Percentiles rank a stretch among this genome's conserved stretches.
Conservation (phyloP, 2,797 vertebrate species). For the Sternarchorhynchus goeldii region DNA sequence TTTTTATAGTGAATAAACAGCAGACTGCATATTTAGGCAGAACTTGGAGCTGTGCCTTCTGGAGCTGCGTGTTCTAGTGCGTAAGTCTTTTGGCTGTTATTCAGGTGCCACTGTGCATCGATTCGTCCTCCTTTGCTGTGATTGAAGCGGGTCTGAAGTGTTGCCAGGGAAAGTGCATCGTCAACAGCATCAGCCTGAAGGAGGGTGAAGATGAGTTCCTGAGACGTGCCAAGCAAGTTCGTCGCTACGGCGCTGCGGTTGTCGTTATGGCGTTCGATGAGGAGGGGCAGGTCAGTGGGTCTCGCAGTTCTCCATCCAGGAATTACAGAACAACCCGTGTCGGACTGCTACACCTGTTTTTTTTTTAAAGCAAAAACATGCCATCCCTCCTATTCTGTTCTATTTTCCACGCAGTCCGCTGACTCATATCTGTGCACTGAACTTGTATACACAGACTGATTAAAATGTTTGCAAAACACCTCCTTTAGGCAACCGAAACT, state of each 20-base stretch:
- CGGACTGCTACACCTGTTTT: no score
- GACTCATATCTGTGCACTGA: no score
- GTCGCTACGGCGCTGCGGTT: conserved; percentile 87
- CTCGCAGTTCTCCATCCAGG: not conserved
- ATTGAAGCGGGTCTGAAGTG: conserved; percentile 94
- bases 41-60: no score
- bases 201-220: conserved; percentile 92
- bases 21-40: no score
- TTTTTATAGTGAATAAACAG: no score
- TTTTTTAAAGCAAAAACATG: no score
- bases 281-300: conserved; percentile 83
- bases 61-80: not conserved
- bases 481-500: conserved; percentile 84
- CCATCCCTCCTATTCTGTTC: no score
- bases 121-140: conserved; percentile 94
- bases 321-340: not conserved
- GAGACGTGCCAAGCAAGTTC: conserved; percentile 81
- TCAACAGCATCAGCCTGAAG: conserved; percentile 97
- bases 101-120: conserved; percentile 94
- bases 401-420: no score
- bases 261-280: conserved; percentile 99
- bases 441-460: not conserved
- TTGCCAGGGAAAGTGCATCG: conserved; percentile 95
- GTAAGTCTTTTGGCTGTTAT: not conserved
- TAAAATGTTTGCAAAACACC: not conserved